Evolutionary conservation across 2,888 invertebrate species (phyloP).

Genomic region (Coelinius sp.): DNA sequence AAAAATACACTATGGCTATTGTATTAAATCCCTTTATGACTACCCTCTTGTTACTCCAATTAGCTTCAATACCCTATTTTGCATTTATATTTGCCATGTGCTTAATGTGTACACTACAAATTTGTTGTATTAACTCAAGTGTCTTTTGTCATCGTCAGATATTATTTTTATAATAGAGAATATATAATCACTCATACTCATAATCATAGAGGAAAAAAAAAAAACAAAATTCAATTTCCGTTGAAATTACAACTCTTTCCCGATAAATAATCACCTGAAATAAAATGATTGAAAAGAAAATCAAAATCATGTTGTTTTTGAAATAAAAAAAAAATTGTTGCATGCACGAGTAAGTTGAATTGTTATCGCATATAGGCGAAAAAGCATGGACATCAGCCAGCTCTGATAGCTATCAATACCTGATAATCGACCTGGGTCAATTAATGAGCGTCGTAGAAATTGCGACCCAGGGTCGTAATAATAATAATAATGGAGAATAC

Average conservation of each 20-base stretch:
- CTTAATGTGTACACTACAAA: not conserved
- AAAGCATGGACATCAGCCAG: slow-evolving; percentile 93
- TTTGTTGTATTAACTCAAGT: not conserved
- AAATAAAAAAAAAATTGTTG: slow-evolving; percentile 54
- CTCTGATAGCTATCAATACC: slow-evolving; percentile 93
- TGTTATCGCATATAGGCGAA: slow-evolving; percentile 79
- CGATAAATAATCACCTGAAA: not conserved
- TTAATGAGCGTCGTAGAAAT: slow-evolving; percentile 91
- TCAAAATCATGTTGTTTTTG: not conserved
- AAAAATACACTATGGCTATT: not conserved
- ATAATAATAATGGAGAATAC: slow-evolving; percentile 90
- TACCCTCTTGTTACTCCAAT: slow-evolving; percentile 15
- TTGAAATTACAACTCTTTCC: too few relatives aligned
- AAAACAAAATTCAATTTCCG: too few relatives aligned
- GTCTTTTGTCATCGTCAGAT: not conserved
- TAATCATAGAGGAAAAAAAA: not conserved
- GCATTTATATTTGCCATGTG: not conserved
- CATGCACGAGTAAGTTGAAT: slow-evolving; percentile 66
- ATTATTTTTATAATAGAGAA: not conserved
- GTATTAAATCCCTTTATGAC: not conserved
- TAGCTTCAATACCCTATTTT: slow-evolving; percentile 3
- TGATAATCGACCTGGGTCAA: slow-evolving; percentile 90
- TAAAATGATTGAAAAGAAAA: not conserved
- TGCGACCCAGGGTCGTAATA: slow-evolving; percentile 90
- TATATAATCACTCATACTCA: too few relatives aligned